Conservation (phyloP, 2,113 vertebrate species). For the Echinops telfairi region DNA sequence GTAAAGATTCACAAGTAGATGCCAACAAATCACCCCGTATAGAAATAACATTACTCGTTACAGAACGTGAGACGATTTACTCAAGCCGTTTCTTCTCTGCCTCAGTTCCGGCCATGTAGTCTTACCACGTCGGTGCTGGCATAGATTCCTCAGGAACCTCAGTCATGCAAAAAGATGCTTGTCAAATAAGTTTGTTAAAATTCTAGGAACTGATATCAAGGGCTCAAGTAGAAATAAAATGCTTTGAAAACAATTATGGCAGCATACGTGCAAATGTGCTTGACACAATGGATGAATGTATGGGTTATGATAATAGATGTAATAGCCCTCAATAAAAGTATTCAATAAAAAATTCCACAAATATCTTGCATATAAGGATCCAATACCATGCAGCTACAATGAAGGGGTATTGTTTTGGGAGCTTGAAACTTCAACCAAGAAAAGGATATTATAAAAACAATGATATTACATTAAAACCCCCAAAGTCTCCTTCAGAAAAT, state of each 20-base stretch:
- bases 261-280: too few species aligned
- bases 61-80: not conserved
- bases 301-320: too few species aligned
- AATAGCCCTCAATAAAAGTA: too few species aligned
- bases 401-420: not conserved
- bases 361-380: not conserved
- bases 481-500: not conserved
- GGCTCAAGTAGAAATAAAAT: too few species aligned
- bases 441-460: slow-evolving; percentile 21
- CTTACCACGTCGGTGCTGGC: not conserved
- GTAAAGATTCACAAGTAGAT: slow-evolving; percentile 1
- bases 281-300: too few species aligned
- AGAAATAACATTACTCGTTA: not conserved
- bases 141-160: not conserved
- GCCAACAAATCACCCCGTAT: not conserved
- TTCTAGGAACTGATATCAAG: not conserved
- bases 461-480: not conserved
- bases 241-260: too few species aligned
- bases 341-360: too few species aligned
- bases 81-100: not conserved
- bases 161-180: not conserved
- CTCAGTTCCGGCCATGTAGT: not conserved
- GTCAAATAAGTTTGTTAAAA: not conserved
- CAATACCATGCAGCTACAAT: not conserved
- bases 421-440: slow-evolving; percentile 7